Evolutionary conservation across 2,888 invertebrate genomes (phyloP), one percentile per base, ranked within the genome.

Genomic region (Drosophila infuscata): DNA sequence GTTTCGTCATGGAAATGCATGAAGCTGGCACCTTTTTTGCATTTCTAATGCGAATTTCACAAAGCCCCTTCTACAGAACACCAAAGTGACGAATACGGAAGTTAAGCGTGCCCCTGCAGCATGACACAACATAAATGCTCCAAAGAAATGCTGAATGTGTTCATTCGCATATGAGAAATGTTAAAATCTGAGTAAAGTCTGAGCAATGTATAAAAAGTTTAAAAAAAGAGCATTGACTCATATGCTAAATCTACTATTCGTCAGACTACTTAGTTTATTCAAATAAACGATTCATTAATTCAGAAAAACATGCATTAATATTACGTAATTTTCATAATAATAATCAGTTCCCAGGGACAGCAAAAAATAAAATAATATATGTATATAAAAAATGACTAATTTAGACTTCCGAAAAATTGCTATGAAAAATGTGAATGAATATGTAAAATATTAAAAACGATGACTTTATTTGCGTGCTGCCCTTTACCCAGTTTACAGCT

Each of bases 401-500:
- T 25, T 15, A 36, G 29, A 33, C 30, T 9, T 35, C 11, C 4
- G 6, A 36, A 49, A 61, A 43, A 20, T 35, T 63, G 38, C 17
- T 32, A n/a, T 33, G 9, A 67, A 43, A 52, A 30, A 38, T 52
- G 15, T 25, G 20, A 63, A 71, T 64, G 33, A 52, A 53, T 71
- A 75, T 49, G 49, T 25, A 49, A 72, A 64, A 17, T 30, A 35
- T 32, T 49, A 38, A 3, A 48, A 36, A 51, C 17, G 25, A 56
- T 61, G 43, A 72, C 20, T 66, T 71, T 62, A 78, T 71, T 56
- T 36, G 53, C 74, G 25, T 29, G 52, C 8, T 88, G 83, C 83
- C 88, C 83, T 88, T 84, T 84, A 83, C 86, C 79, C 74, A 88
- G 70, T 68, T 83, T 76, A 61, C 35, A 58, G 48, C 48, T 43